These are phyloP conservation scores for Apostichopus californicus DNA, from an alignment of 35 echinoderm and acorn worm genomes.

Conservation along the genomic window DNA sequence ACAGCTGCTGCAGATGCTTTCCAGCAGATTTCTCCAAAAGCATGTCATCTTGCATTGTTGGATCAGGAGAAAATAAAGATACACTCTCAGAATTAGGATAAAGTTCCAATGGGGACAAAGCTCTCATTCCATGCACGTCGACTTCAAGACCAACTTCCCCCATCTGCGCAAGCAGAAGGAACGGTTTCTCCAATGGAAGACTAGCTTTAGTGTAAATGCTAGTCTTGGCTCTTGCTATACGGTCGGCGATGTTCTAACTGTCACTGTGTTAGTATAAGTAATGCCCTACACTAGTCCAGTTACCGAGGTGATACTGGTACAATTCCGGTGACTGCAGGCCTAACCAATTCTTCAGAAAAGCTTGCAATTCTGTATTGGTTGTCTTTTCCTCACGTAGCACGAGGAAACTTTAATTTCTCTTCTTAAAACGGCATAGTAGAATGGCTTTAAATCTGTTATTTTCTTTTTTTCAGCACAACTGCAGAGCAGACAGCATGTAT, in stretches of 20 bases:
- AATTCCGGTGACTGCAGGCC: neutral
- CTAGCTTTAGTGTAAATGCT: neutral
- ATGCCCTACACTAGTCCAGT: neutral
- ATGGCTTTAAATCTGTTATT: neutral
- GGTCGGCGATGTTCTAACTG: too few relatives aligned
- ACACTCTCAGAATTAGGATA: conserved; percentile 87
- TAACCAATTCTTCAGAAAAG: neutral
- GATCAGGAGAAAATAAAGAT: conserved; percentile 95
- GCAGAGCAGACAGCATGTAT: conserved; percentile 1
- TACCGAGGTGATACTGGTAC: neutral
- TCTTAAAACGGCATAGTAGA: neutral
- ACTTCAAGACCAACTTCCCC: conserved; percentile 88
- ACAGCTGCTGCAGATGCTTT: conserved; percentile 96
- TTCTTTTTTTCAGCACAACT: neutral
- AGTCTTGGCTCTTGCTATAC: neutral
- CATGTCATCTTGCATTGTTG: conserved; percentile 99
- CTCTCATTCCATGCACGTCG: conserved; percentile 70
- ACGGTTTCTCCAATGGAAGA: conserved; percentile 1
- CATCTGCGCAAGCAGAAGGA: conserved; percentile 68
- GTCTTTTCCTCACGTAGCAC: neutral
- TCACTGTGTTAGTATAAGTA: too few relatives aligned
- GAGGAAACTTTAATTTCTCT: neutral
- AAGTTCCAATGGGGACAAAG: conserved; percentile 96
- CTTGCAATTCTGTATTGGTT: neutral
- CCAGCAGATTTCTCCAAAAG: conserved; percentile 94